These are phyloP conservation scores for Drosophila bifasciata DNA, from an alignment of 1,140 invertebrate genomes.

Conservation along the genomic window DNA sequence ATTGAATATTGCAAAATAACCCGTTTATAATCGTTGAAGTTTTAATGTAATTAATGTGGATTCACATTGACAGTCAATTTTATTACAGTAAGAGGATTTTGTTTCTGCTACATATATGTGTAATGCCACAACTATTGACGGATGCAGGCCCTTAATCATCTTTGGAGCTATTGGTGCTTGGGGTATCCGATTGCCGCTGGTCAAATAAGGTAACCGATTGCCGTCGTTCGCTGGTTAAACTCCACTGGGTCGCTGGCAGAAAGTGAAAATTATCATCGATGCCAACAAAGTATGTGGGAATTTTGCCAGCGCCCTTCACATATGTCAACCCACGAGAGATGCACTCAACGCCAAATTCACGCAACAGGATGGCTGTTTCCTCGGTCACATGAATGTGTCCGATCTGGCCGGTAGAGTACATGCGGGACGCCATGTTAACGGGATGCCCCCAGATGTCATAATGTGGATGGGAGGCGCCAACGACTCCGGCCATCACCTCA, in stretches of 20 bases:
- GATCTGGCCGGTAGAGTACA: constrained; percentile 92
- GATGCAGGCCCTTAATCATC: background rate
- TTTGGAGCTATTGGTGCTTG: background rate
- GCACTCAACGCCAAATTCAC: constrained; percentile 58
- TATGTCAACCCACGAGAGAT: constrained; percentile 27
- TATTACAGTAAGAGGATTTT: no score
- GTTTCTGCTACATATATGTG: no score
- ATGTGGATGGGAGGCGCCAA: constrained; percentile 93
- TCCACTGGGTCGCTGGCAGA: background rate
- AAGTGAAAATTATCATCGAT: constrained; percentile 13
- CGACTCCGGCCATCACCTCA: constrained; percentile 94
- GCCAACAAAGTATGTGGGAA: constrained; percentile 38
- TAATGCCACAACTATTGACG: no score
- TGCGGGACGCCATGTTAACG: constrained; percentile 96
- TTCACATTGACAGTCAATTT: no score
- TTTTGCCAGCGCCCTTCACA: constrained; percentile 31
- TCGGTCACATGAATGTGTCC: constrained; percentile 92
- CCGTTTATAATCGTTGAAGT: no score
- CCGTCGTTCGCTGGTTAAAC: background rate
- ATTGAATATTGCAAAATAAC: no score
- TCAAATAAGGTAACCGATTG: no score
- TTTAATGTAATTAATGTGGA: no score
- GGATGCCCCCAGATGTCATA: constrained; percentile 95
- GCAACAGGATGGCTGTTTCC: constrained; percentile 88
- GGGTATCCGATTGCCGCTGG: no score